Evolutionary conservation across 2,113 vertebrate genomes (phyloP), one percentile per base, ranked within the genome.

Genomic region (Chionomys nivalis): DNA sequence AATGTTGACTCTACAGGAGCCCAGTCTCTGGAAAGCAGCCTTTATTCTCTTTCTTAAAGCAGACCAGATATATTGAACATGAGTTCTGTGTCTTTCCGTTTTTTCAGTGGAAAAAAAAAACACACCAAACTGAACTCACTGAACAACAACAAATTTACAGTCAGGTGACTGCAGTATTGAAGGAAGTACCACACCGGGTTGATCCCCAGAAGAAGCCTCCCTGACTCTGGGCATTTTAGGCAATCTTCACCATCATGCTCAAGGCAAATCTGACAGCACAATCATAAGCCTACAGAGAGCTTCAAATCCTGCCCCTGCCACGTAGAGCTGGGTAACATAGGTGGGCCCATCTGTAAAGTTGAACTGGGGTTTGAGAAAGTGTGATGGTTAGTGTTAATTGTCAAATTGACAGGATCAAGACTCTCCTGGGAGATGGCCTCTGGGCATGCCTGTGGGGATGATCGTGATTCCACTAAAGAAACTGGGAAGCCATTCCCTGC

Each of bases 61-160:
- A 93, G 52, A 91, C 3, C 12, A 14, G 44, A 16, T 1, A 0
- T 14, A n/a, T 31, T 73, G 55, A 86, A 8, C 7, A 14, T 52
- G 61, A 73, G 26, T 0, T 2, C 58, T 33, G 3, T 33, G 8
- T 92, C 19, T 33, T 66, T 39, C 47, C 68, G 44, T 58, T 83
- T 61, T 61, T 58, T 3, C 0, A 70, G 36, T 23, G 75, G 70
- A 26, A 72, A 89, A 86, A 89, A 94, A 96, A n/a, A 89, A 82
- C 87, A 94, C 96, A n/a, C 17, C 42, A 77, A 28, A 82, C 44
- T 73, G 77, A 87, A 65, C 26, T 95, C 66, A 44, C 61, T 70
- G 75, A 58, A n/a, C 33, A 73, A 76, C 31, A 44, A 33, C n/a
- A 44, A 26, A 52, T 3, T 3, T 21, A 23, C 9, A 52, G 83